phyloP scores from a whole-genome alignment of 2,797 vertebrate genomes.

The Orestias chungarensis region DNA sequence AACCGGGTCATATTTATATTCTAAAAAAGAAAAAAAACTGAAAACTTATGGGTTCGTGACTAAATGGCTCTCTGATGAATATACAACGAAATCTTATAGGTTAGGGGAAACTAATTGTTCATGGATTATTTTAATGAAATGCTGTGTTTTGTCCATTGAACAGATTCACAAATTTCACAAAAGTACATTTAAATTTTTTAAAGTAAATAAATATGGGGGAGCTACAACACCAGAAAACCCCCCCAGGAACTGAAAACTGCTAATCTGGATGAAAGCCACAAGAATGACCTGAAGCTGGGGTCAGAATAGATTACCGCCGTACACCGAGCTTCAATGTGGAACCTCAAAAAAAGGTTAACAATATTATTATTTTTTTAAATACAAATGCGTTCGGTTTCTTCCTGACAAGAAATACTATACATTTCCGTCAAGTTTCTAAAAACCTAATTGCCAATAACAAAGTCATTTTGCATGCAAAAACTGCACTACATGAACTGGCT shows the following conservation, averaged over 20 bases:
- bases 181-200: no score
- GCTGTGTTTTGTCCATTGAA: no score
- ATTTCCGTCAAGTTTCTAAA: not conserved
- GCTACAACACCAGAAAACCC: not conserved
- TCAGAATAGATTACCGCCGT: not conserved
- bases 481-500: slow-evolving; percentile 53
- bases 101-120: not conserved
- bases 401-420: not conserved
- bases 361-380: not conserved
- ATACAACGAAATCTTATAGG: not conserved
- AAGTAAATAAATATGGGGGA: not conserved
- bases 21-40: not conserved
- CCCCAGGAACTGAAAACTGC: not conserved
- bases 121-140: no score
- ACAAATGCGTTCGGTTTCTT: not conserved
- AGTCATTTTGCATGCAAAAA: slow-evolving; percentile 64
- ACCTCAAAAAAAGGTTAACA: not conserved
- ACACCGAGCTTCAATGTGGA: not conserved
- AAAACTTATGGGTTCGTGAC: not conserved
- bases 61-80: not conserved
- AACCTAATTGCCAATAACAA: slow-evolving; percentile 28
- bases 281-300: not conserved
- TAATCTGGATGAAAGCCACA: not conserved
- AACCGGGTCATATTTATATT: not conserved
- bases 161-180: no score